A percentile compares a stretch with the other conserved stretches of the same genome.
Evolutionary conservation across 2,113 vertebrate genomes (phyloP).

Genomic region (Gulo gulo): DNA sequence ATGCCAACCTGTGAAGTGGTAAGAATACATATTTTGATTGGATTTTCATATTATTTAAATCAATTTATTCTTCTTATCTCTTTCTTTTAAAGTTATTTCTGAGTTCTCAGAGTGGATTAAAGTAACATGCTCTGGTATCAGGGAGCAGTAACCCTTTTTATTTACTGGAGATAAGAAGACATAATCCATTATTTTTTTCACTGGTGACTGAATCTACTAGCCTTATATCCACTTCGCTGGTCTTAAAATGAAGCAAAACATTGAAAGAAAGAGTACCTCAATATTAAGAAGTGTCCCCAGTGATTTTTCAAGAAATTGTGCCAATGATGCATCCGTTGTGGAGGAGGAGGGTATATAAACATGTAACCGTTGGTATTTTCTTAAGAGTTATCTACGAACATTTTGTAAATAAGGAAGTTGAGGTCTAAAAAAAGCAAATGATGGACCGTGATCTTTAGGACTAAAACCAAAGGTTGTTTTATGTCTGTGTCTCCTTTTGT

Average conservation of each 20-base stretch:
- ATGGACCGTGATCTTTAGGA: not conserved
- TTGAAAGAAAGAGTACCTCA: not conserved
- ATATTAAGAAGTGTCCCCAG: not conserved
- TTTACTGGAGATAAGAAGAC: not conserved
- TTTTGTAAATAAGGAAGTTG: not conserved
- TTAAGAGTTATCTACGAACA: not conserved
- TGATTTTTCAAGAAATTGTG: not conserved
- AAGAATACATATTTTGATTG: slow-evolving; percentile 77
- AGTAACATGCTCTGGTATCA: not conserved
- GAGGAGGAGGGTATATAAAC: not conserved
- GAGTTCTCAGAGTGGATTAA: not conserved
- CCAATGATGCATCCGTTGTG: not conserved
- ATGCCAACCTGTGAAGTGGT: slow-evolving; percentile 90
- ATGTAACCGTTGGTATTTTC: not conserved
- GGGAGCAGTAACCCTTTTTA: not conserved
- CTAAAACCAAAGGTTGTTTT: not conserved
- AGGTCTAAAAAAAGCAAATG: not conserved
- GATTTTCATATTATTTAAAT: not conserved
- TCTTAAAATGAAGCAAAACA: slow-evolving; percentile 28
- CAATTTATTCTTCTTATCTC: not conserved
- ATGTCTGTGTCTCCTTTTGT: not conserved
- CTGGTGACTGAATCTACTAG: not conserved
- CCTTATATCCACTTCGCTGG: not conserved
- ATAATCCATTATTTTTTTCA: not conserved
- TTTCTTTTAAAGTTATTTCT: not conserved